A percentile compares a stretch with the other conserved stretches of the same genome.
phyloP scores from a whole-genome alignment of 2,888 invertebrate species.

The Pycnomerus fuliginosus region DNA sequence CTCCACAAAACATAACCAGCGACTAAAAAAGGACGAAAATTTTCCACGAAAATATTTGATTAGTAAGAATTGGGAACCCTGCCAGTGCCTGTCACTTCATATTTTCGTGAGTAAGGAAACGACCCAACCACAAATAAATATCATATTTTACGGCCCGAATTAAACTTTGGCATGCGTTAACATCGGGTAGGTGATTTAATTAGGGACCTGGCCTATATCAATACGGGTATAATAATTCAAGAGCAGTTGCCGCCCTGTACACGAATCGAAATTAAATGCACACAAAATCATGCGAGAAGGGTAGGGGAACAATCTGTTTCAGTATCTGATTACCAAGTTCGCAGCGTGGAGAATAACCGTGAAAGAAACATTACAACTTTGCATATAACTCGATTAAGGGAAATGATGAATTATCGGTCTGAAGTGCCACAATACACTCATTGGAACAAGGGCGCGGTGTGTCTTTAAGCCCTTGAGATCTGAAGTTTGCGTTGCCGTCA shows the following conservation, averaged over 20 bases:
- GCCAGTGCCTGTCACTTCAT: no score
- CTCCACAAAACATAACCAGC: no score
- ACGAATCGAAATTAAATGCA: constrained; percentile 30
- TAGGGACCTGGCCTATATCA: constrained; percentile 23
- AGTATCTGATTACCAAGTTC: constrained; percentile 28
- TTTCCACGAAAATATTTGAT: no score
- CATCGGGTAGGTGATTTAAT: constrained; percentile 21
- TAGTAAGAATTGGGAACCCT: no score
- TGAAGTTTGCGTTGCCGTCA: no score
- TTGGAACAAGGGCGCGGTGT: no score
- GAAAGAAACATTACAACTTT: constrained; percentile 32
- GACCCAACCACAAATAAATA: no score
- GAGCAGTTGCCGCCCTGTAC: constrained; percentile 23
- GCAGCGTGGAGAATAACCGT: constrained; percentile 22
- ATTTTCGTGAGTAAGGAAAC: no score
- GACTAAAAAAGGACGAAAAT: no score
- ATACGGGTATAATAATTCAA: constrained; percentile 22
- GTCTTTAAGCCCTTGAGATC: no score
- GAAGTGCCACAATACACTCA: neutral
- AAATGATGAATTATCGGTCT: constrained; percentile 30
- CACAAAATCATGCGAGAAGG: constrained; percentile 31
- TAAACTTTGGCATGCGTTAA: constrained; percentile 17
- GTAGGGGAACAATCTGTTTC: constrained; percentile 31
- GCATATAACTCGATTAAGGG: constrained; percentile 31
- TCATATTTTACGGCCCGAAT: constrained; percentile 10